phyloP scores from a whole-genome alignment of 1,140 invertebrate genomes.

The Lucilia cuprina region DNA sequence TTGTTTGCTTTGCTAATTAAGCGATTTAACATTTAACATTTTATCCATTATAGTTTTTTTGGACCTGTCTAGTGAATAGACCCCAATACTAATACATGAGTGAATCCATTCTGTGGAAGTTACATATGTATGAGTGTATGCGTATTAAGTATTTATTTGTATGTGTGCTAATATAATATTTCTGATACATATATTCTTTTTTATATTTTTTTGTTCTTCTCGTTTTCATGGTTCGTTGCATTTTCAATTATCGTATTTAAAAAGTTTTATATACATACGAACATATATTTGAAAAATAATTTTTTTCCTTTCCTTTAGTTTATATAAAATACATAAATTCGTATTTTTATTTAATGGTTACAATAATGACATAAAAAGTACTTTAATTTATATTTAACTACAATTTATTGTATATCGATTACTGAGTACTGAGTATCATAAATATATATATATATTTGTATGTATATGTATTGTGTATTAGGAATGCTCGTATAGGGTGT shows the following conservation, averaged over 20 bases:
- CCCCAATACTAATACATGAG: too few relatives aligned
- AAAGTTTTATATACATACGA: background rate
- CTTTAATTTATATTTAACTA: background rate
- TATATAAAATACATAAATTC: background rate
- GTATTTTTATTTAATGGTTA: background rate
- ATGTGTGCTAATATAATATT: background rate
- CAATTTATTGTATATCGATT: too few relatives aligned
- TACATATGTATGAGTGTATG: background rate
- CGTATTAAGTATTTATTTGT: background rate
- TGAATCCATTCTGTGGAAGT: background rate
- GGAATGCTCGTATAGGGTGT: too few relatives aligned
- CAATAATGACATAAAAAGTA: background rate
- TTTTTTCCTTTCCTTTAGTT: background rate
- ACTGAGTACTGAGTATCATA: too few relatives aligned
- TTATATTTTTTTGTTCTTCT: background rate
- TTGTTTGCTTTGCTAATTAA: too few relatives aligned
- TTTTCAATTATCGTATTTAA: slow-evolving; percentile 15
- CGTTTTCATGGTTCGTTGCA: slow-evolving; percentile 16
- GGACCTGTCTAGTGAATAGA: too few relatives aligned
- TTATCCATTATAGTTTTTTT: background rate
- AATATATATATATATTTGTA: too few relatives aligned
- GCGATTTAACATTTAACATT: too few relatives aligned
- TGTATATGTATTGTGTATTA: too few relatives aligned
- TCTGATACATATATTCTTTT: background rate
- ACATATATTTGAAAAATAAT: too few relatives aligned